These are phyloP conservation scores for Cottus gobio DNA, from an alignment of 2,113 vertebrate genomes.

Conservation along the genomic window DNA sequence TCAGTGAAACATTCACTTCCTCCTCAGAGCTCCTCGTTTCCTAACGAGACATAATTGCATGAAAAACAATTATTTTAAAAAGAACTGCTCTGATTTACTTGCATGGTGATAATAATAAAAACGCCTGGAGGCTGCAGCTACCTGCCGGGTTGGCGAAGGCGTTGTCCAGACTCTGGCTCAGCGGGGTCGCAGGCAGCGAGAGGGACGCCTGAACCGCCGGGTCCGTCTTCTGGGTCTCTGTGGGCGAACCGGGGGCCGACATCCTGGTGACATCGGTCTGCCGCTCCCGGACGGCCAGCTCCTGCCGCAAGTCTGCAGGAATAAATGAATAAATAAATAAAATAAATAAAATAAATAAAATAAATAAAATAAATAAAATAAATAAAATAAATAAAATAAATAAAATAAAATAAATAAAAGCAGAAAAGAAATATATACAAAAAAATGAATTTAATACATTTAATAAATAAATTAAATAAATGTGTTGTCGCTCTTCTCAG, in stretches of 20 bases:
- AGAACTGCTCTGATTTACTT: background rate
- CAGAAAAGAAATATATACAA: too few relatives aligned
- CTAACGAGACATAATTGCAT: background rate
- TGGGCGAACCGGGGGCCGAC: slow-evolving; percentile 94
- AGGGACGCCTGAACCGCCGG: slow-evolving; percentile 91
- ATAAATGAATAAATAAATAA: too few relatives aligned
- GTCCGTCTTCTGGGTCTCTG: slow-evolving; percentile 92
- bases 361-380: background rate
- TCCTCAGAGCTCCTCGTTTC: background rate
- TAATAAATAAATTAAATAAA: background rate
- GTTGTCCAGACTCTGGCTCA: slow-evolving; percentile 92
- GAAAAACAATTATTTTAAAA: background rate
- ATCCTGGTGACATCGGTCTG: slow-evolving; percentile 91
- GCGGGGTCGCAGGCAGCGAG: slow-evolving; percentile 92
- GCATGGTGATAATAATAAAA: background rate
- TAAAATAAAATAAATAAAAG: background rate
- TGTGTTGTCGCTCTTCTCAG: background rate
- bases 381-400: background rate
- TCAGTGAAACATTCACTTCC: background rate
- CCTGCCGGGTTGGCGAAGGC: slow-evolving; percentile 91
- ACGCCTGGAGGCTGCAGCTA: slow-evolving; percentile 52
- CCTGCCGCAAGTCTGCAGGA: slow-evolving; percentile 92
- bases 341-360: too few relatives aligned
- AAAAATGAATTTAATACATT: too few relatives aligned
- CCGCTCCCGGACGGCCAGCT: slow-evolving; percentile 93